Conservation (phyloP, 2,797 vertebrate genomes). For the Rhodeus uyekii region DNA sequence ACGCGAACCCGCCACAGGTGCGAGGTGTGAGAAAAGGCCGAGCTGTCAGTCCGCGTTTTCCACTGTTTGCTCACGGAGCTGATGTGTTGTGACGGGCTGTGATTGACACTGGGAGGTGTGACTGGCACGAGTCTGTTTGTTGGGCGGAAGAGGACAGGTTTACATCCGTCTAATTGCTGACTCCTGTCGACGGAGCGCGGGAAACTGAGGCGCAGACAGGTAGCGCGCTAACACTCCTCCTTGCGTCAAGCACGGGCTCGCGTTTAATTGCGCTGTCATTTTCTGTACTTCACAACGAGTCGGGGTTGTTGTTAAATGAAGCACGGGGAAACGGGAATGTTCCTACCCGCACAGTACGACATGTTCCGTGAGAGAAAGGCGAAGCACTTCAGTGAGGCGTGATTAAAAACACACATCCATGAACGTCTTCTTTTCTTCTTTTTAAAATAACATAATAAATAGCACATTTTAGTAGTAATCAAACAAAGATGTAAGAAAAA, state of each 20-base stretch:
- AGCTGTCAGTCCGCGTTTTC: constrained; percentile 66
- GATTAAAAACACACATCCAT: constrained; percentile 47
- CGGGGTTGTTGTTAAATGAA: constrained; percentile 53
- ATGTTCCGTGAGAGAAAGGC: constrained; percentile 50
- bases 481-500: constrained; percentile 32
- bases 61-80: constrained; percentile 70
- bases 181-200: constrained; percentile 70
- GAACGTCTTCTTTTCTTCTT: no score
- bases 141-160: constrained; percentile 70
- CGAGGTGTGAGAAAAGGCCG: constrained; percentile 55
- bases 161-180: constrained; percentile 74
- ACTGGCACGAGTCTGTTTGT: constrained; percentile 66
- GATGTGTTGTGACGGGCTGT: constrained; percentile 75
- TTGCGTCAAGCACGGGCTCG: constrained; percentile 58
- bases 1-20: constrained; percentile 51
- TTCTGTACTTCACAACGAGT: constrained; percentile 70
- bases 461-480: constrained; percentile 37
- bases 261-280: constrained; percentile 72
- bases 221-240: constrained; percentile 68
- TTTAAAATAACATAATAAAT: no score
- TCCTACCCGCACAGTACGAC: constrained; percentile 47
- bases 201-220: constrained; percentile 67
- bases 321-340: constrained; percentile 47
- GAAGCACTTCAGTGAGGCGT: constrained; percentile 34
- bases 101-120: constrained; percentile 75